These are phyloP conservation scores for Carapus acus DNA, from an alignment of 2,797 vertebrate species.

Conservation along the genomic window DNA sequence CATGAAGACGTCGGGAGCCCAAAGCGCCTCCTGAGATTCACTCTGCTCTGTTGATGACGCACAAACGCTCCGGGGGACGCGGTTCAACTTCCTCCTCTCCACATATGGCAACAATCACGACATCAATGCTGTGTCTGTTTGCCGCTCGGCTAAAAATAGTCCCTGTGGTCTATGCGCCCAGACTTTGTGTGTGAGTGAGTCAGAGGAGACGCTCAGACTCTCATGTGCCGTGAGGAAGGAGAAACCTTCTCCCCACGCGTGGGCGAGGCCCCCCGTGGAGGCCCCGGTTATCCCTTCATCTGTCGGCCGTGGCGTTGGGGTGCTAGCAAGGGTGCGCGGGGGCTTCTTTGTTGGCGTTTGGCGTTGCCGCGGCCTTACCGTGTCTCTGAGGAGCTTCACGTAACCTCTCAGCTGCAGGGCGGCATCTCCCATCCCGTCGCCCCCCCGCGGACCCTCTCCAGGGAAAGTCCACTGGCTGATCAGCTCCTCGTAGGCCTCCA, in stretches of 20 bases:
- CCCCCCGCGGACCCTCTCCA: slow-evolving; percentile 63
- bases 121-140: slow-evolving; percentile 31
- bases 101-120: slow-evolving; percentile 53
- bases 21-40: slow-evolving; percentile 18
- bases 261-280: too few species aligned
- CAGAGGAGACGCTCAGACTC: too few species aligned
- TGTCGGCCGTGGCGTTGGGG: too few species aligned
- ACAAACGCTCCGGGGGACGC: slow-evolving; percentile 10
- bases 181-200: too few species aligned
- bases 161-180: slow-evolving; percentile 12
- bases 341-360: too few species aligned
- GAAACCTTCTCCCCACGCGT: too few species aligned
- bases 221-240: too few species aligned
- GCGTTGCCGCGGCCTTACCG: slow-evolving; percentile 70
- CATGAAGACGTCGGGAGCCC: too few species aligned
- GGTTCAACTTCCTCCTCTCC: slow-evolving; percentile 23
- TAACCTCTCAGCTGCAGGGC: slow-evolving; percentile 75
- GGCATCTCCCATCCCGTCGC: slow-evolving; percentile 65
- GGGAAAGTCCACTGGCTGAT: slow-evolving; percentile 85
- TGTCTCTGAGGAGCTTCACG: slow-evolving; percentile 78
- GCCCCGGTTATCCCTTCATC: too few species aligned
- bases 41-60: slow-evolving; percentile 24
- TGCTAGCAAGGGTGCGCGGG: too few species aligned
- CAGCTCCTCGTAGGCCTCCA: slow-evolving; percentile 78
- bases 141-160: slow-evolving; percentile 33